Conservation (phyloP, 2,113 vertebrate genomes). For the Malurus melanocephalus region DNA sequence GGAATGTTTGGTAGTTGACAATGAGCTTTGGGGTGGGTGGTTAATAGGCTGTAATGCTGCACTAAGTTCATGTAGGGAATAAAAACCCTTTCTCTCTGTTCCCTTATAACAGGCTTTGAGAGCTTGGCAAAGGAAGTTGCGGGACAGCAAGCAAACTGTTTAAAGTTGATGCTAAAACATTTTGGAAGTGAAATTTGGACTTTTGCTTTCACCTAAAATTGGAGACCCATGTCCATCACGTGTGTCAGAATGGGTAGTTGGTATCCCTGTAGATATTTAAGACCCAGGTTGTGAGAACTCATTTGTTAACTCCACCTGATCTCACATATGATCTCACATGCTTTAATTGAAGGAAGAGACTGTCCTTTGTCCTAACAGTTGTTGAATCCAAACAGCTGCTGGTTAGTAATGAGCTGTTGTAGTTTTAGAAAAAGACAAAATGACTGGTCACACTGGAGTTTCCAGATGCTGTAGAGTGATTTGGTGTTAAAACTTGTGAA, state of each 20-base stretch:
- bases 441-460: background rate
- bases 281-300: background rate
- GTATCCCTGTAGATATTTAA: background rate
- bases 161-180: background rate
- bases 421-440: background rate
- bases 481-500: background rate
- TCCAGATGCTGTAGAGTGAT: background rate
- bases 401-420: background rate
- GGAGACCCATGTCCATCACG: background rate
- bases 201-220: background rate
- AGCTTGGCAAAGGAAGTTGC: background rate
- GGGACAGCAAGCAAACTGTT: background rate
- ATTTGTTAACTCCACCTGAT: background rate
- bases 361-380: background rate
- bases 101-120: rapidly evolving
- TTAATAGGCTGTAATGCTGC: background rate
- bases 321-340: too few species aligned
- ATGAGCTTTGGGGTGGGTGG: background rate
- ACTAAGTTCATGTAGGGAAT: background rate
- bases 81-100: background rate
- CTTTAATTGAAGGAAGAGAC: background rate
- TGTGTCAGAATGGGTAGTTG: too few species aligned
- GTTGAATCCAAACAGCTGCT: background rate
- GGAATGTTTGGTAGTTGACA: background rate
- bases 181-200: background rate